These are phyloP conservation scores for Dipodomys ordii DNA, from an alignment of 2,113 vertebrate genomes.

Conservation along the genomic window DNA sequence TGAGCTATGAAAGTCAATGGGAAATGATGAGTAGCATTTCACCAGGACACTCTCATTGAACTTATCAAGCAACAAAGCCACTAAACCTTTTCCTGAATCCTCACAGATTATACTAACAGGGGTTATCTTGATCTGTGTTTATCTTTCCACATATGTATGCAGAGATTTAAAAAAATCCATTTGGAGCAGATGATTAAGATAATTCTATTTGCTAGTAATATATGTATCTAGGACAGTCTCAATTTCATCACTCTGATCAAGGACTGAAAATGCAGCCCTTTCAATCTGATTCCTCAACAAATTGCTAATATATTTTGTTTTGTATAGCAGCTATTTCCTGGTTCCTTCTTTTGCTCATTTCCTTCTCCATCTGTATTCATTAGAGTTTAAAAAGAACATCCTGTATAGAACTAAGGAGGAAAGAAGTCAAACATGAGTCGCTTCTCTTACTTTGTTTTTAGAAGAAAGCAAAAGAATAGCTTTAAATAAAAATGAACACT, in stretches of 20 bases:
- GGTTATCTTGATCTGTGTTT: constrained; percentile 66
- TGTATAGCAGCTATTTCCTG: constrained; percentile 77
- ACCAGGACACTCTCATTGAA: constrained; percentile 64
- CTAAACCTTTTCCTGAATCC: constrained; percentile 55
- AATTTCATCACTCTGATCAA: constrained; percentile 77
- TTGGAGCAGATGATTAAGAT: constrained; percentile 77
- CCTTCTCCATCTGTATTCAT: constrained; percentile 75
- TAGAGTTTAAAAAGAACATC: constrained; percentile 77
- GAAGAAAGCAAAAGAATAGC: constrained; percentile 51
- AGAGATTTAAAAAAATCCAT: constrained; percentile 79
- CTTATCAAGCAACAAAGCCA: constrained; percentile 61
- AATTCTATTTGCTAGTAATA: constrained; percentile 83
- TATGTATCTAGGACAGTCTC: constrained; percentile 76
- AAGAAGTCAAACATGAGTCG: constrained; percentile 70
- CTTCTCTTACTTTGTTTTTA: background rate
- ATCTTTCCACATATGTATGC: constrained; percentile 68
- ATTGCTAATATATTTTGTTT: constrained; percentile 79
- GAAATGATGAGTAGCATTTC: constrained; percentile 70
- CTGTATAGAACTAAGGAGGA: constrained; percentile 75
- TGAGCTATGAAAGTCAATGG: constrained; percentile 73
- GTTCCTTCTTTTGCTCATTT: constrained; percentile 76
- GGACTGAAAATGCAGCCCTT: constrained; percentile 75
- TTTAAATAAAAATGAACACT: constrained; percentile 40
- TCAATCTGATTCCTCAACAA: constrained; percentile 76
- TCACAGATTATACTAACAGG: constrained; percentile 64